Evolutionary conservation across 2,888 invertebrate species (phyloP).

Genomic region (Lepidocyrtoides sp.): DNA sequence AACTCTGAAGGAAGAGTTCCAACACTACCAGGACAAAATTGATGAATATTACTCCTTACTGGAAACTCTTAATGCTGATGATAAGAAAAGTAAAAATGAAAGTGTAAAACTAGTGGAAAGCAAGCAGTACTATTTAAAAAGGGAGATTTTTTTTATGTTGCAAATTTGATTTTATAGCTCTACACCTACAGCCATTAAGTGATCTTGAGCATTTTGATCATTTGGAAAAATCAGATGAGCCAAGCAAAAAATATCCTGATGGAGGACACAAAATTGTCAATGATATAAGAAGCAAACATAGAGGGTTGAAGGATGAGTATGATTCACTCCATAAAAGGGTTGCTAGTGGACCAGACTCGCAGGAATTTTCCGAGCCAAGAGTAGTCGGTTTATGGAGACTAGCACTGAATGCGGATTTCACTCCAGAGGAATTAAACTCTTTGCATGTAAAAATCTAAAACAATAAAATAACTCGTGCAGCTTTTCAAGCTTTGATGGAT

Average conservation of each 20-base stretch:
- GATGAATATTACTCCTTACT: slow-evolving; percentile 95
- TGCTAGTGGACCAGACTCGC: slow-evolving; percentile 92
- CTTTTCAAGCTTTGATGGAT: no score
- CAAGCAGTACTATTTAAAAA: no score
- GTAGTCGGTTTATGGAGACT: slow-evolving; percentile 91
- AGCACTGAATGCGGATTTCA: slow-evolving; percentile 93
- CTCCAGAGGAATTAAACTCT: slow-evolving; percentile 93
- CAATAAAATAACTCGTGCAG: no score
- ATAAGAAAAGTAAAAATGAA: slow-evolving; percentile 77
- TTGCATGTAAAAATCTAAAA: slow-evolving; percentile 90
- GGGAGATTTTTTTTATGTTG: not conserved
- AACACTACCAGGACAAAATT: slow-evolving; percentile 96
- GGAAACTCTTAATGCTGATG: slow-evolving; percentile 90
- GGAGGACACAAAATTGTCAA: slow-evolving; percentile 77
- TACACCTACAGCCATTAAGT: slow-evolving; percentile 73
- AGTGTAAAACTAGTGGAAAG: no score
- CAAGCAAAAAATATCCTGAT: slow-evolving; percentile 75
- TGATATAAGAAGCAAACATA: slow-evolving; percentile 90
- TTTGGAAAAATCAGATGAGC: slow-evolving; percentile 77
- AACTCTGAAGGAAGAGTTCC: slow-evolving; percentile 95
- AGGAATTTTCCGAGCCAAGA: slow-evolving; percentile 96
- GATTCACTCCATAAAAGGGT: slow-evolving; percentile 92
- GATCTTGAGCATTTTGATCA: slow-evolving; percentile 76
- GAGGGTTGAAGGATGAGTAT: slow-evolving; percentile 92
- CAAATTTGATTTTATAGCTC: slow-evolving; percentile 64